These are phyloP conservation scores for Petrophora chlorosata DNA, from an alignment of 2,888 invertebrate species.

Conservation along the genomic window DNA sequence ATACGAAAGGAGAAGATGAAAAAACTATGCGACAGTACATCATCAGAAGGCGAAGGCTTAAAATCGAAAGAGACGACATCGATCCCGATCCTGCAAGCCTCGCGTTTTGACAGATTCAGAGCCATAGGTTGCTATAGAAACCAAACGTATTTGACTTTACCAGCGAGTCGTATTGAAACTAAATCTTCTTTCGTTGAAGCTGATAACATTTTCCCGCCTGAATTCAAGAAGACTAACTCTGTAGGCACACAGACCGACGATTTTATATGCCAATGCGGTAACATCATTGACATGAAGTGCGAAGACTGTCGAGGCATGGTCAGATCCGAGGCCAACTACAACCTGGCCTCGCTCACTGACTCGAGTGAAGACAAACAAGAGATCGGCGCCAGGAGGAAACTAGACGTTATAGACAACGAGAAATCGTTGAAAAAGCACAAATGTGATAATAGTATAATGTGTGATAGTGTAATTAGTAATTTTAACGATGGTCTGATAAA, in stretches of 20 bases:
- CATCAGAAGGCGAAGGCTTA: slow-evolving; percentile 68
- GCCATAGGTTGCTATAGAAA: slow-evolving; percentile 77
- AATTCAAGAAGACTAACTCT: slow-evolving; percentile 64
- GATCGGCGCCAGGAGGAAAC: slow-evolving; percentile 50
- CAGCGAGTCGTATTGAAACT: slow-evolving; percentile 67
- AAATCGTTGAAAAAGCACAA: slow-evolving; percentile 73
- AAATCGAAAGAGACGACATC: slow-evolving; percentile 70
- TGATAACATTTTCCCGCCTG: slow-evolving; percentile 54
- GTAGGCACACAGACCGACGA: slow-evolving; percentile 75
- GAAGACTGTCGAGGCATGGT: slow-evolving; percentile 64
- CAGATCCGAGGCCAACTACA: slow-evolving; percentile 70
- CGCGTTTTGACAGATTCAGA: slow-evolving; percentile 74
- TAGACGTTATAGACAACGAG: slow-evolving; percentile 52
- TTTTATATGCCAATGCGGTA: slow-evolving; percentile 65
- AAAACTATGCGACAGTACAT: slow-evolving; percentile 72
- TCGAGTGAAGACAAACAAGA: slow-evolving; percentile 32
- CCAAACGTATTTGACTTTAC: slow-evolving; percentile 74
- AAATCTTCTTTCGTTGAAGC: slow-evolving; percentile 69
- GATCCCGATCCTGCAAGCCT: slow-evolving; percentile 77
- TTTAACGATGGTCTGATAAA: slow-evolving; percentile 59
- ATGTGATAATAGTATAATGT: slow-evolving; percentile 74
- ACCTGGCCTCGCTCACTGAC: slow-evolving; percentile 54
- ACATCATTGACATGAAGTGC: slow-evolving; percentile 54
- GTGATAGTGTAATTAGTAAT: slow-evolving; percentile 49
- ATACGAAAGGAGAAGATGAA: slow-evolving; percentile 73